These are phyloP conservation scores for Cyphomyrmex costatus DNA, from an alignment of 1,140 invertebrate genomes.

Conservation along the genomic window DNA sequence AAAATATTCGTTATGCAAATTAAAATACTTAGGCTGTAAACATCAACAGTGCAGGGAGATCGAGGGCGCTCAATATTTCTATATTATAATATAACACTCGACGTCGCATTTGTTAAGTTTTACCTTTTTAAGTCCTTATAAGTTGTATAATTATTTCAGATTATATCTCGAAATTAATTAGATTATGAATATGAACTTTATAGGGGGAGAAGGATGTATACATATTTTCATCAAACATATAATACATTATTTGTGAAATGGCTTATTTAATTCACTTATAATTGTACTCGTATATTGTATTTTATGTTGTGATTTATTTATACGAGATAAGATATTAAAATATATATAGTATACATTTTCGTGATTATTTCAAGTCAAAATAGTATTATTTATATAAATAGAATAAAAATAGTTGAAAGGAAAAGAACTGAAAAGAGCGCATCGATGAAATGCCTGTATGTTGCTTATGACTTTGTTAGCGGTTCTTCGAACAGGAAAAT, in stretches of 20 bases:
- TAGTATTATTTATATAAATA: background rate
- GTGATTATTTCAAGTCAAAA: background rate
- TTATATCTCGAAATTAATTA: background rate
- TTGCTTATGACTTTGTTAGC: slow-evolving; percentile 10
- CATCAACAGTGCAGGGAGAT: slow-evolving; percentile 19
- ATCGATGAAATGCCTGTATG: background rate
- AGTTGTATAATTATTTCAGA: background rate
- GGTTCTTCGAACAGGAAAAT: background rate
- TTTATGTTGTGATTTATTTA: slow-evolving; percentile 3
- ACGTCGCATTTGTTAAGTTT: slow-evolving; percentile 6
- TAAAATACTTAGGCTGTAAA: slow-evolving; percentile 51
- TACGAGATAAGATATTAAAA: background rate
- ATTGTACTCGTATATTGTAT: background rate
- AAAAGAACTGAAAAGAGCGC: background rate
- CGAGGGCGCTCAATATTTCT: slow-evolving; percentile 12
- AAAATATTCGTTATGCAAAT: slow-evolving; percentile 66
- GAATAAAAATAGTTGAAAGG: background rate
- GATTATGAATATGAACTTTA: slow-evolving; percentile 10
- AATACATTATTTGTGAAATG: too few species aligned
- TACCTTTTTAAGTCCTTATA: background rate
- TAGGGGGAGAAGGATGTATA: background rate
- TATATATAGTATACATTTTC: background rate
- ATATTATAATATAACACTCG: slow-evolving; percentile 27
- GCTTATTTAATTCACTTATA: background rate
- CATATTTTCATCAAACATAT: background rate